Conservation (phyloP, 2,797 vertebrate genomes). For the Oreortyx pictus region DNA sequence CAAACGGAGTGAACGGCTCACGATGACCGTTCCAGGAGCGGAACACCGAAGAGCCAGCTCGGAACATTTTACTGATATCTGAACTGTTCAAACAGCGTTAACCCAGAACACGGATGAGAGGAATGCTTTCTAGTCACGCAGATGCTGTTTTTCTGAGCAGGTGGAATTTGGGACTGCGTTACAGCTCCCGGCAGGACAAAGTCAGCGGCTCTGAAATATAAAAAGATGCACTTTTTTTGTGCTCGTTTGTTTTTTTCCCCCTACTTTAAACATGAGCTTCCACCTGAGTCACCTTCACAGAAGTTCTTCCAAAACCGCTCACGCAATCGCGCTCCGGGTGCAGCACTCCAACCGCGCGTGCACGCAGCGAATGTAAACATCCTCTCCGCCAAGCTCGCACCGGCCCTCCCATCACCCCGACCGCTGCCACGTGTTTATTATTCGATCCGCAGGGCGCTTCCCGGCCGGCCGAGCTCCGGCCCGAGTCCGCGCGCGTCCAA, state of each 20-base stretch:
- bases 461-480: too few species aligned
- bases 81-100: neutral
- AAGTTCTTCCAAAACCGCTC: neutral
- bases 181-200: neutral
- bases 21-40: neutral
- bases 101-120: neutral
- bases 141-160: neutral
- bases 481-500: too few species aligned
- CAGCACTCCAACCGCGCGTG: neutral
- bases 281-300: neutral
- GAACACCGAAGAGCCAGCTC: neutral
- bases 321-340: neutral
- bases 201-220: neutral
- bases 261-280: neutral
- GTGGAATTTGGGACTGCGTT: neutral
- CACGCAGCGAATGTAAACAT: neutral
- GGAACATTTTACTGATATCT: neutral
- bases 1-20: neutral
- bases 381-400: neutral
- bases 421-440: too few species aligned
- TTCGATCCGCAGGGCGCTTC: too few species aligned
- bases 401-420: neutral
- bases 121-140: neutral
- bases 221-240: accelerated
- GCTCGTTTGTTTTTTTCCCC: too few species aligned